phyloP scores from a whole-genome alignment of 2,113 vertebrate species.

The Eretmodus cyanostictus region DNA sequence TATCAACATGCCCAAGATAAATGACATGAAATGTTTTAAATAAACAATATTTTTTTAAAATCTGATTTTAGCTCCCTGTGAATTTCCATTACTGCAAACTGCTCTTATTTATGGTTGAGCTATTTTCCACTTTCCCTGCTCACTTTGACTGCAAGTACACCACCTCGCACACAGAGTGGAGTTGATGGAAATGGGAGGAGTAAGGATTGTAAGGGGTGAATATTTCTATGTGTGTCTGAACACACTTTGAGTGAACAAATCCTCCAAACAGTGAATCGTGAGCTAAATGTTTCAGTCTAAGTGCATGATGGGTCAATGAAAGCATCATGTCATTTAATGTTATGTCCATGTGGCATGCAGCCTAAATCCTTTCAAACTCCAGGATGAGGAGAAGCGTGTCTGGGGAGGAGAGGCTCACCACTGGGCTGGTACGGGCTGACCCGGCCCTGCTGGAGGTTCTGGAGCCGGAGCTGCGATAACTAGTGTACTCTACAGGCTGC shows the following conservation, averaged over 20 bases:
- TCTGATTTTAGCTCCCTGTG: not conserved
- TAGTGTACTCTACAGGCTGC: slow-evolving; percentile 84
- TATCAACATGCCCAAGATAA: not conserved
- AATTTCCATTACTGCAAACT: not conserved
- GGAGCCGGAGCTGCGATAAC: slow-evolving; percentile 81
- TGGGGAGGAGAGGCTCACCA: slow-evolving; percentile 79
- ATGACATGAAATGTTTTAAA: not conserved
- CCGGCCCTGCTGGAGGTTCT: slow-evolving; percentile 87
- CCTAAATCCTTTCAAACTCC: not conserved
- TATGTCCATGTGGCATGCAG: not conserved
- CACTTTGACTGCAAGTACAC: not conserved
- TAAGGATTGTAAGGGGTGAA: fast-evolving
- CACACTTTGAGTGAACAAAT: fast-evolving
- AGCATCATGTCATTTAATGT: not conserved
- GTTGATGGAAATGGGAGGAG: not conserved
- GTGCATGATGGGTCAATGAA: not conserved
- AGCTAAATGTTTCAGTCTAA: not conserved
- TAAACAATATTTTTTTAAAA: not conserved
- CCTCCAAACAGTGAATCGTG: not conserved
- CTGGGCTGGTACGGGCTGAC: slow-evolving; percentile 89
- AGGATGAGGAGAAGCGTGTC: not conserved
- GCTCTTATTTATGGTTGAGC: not conserved
- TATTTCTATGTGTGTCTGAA: not conserved
- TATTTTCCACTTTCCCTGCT: not conserved
- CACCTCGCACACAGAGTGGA: not conserved